Percentiles rank a stretch among this genome's conserved stretches.
Evolutionary conservation across 2,888 invertebrate species (phyloP).

Genomic region (Sesia apiformis): DNA sequence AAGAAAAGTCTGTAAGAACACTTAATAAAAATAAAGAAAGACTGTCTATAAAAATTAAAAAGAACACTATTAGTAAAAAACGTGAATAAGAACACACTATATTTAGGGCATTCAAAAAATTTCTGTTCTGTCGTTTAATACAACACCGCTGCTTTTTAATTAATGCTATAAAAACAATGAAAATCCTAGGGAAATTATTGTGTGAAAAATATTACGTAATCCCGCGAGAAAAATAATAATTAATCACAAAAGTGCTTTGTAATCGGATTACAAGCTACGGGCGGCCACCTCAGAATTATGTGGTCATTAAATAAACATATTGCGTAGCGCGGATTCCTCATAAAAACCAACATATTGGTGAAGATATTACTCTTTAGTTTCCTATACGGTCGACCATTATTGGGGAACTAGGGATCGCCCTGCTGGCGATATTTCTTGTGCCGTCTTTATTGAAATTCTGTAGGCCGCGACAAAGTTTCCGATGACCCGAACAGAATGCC

Average conservation of each 20-base stretch:
- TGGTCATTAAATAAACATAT: conserved; percentile 53
- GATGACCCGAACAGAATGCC: conserved; percentile 30
- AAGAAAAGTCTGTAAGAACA: no score
- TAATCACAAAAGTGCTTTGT: conserved; percentile 18
- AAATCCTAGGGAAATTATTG: no score
- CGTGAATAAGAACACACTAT: no score
- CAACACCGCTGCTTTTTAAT: no score
- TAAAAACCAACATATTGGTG: conserved; percentile 53
- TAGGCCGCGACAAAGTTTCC: conserved; percentile 38
- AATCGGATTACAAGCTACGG: conserved; percentile 25
- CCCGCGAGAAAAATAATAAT: conserved; percentile 1
- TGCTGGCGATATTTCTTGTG: conserved; percentile 46
- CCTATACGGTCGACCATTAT: conserved; percentile 35
- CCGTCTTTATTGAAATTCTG: conserved; percentile 66
- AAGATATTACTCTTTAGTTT: conserved; percentile 33
- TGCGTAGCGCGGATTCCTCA: conserved; percentile 47
- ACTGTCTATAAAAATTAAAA: no score
- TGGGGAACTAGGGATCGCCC: conserved; percentile 25
- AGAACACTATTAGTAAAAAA: no score
- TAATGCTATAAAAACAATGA: no score
- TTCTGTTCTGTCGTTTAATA: no score
- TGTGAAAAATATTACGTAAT: no score
- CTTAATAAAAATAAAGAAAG: no score
- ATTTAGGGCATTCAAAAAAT: no score
- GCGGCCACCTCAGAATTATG: conserved; percentile 30